These are phyloP conservation scores for Campaea margaritaria DNA, from an alignment of 2,888 invertebrate species.

Conservation along the genomic window DNA sequence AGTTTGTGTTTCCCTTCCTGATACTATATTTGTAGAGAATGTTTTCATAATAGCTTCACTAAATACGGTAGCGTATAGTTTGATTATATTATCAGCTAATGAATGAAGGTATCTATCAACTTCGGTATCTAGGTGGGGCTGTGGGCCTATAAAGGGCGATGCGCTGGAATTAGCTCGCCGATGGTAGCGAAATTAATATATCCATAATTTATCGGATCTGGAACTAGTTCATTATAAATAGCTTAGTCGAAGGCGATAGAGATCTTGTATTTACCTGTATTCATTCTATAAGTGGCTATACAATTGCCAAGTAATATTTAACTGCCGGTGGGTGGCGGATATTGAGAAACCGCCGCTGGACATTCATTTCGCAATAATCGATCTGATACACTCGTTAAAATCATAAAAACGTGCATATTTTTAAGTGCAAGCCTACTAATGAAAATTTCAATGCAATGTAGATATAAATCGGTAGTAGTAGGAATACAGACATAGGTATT, in stretches of 20 bases:
- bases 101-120: conserved; percentile 1
- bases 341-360: conserved; percentile 57
- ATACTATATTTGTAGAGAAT: conserved; percentile 48
- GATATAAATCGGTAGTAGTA: too few species aligned
- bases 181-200: conserved; percentile 28
- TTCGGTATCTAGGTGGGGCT: conserved; percentile 10
- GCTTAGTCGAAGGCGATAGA: conserved; percentile 17
- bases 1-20: conserved; percentile 56
- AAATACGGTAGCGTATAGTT: conserved; percentile 30
- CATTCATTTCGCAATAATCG: conserved; percentile 63
- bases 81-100: conserved; percentile 31
- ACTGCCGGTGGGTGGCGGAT: conserved; percentile 62
- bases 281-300: conserved; percentile 27
- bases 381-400: conserved; percentile 47
- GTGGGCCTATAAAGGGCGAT: conserved; percentile 16
- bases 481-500: too few species aligned
- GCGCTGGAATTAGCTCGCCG: conserved; percentile 20
- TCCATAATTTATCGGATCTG: conserved; percentile 31
- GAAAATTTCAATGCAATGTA: too few species aligned
- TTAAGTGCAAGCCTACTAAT: neutral
- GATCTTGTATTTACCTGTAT: conserved; percentile 17
- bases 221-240: conserved; percentile 34
- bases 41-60: conserved; percentile 48
- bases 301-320: conserved; percentile 40
- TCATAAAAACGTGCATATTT: neutral